Evolutionary conservation across 2,113 vertebrate species (phyloP).

Genomic region (Phylloscopus trochilus): DNA sequence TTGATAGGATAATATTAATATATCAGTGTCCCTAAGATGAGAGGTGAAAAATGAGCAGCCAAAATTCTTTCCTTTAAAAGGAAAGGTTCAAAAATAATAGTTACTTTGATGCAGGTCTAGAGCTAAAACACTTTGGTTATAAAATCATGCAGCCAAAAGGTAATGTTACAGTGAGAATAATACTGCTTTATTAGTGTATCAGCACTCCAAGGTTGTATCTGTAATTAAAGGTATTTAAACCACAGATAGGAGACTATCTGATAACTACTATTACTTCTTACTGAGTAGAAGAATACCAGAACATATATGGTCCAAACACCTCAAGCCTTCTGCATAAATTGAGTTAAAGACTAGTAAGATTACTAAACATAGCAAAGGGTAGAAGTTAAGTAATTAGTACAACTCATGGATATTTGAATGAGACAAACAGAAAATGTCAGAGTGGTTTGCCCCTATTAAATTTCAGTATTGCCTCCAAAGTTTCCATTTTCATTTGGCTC

Average conservation of each 20-base stretch:
- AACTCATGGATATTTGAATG: neutral
- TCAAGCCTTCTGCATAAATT: neutral
- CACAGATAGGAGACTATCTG: neutral
- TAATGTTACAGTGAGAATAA: neutral
- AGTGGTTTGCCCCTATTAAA: neutral
- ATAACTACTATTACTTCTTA: neutral
- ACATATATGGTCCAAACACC: neutral
- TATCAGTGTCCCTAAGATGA: neutral
- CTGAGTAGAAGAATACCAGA: neutral
- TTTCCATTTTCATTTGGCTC: neutral
- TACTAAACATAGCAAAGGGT: neutral
- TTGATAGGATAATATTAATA: neutral
- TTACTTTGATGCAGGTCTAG: neutral
- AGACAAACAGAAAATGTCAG: neutral
- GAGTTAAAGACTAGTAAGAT: neutral
- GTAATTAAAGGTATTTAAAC: neutral
- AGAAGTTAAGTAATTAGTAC: neutral
- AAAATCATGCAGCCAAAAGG: neutral
- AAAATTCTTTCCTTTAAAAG: neutral
- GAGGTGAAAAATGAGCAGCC: neutral
- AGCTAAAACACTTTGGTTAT: neutral
- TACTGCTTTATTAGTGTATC: neutral
- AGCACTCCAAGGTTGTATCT: neutral
- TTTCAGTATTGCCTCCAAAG: neutral
- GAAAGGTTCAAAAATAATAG: neutral